These are phyloP conservation scores for Nebria salina DNA, from an alignment of 2,888 invertebrate species.

Conservation along the genomic window DNA sequence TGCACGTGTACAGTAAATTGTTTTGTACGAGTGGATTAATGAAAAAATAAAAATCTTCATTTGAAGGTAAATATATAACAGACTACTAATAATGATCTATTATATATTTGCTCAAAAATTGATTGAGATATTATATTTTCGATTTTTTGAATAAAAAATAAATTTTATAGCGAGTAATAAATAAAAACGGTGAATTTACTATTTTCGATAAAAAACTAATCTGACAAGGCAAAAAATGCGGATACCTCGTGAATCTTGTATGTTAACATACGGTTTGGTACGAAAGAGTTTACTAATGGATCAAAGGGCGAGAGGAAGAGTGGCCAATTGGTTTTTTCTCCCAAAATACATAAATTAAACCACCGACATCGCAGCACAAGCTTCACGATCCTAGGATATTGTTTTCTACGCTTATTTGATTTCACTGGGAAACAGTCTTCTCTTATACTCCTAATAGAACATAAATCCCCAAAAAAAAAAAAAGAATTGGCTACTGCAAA, in stretches of 20 bases:
- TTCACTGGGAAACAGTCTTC: conserved; percentile 6
- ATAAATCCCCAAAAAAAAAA: conserved; percentile 25
- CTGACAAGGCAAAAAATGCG: background rate
- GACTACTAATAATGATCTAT: too few species aligned
- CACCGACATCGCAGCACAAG: conserved; percentile 24
- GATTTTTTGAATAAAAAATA: too few species aligned
- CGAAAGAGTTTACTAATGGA: conserved; percentile 12
- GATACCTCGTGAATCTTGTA: background rate
- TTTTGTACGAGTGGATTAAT: too few species aligned
- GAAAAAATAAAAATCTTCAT: too few species aligned
- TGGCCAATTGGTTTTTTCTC: conserved; percentile 39
- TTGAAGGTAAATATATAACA: too few species aligned
- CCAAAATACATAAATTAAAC: conserved; percentile 32
- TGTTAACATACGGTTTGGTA: conserved; percentile 13
- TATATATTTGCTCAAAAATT: too few species aligned
- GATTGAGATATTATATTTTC: too few species aligned
- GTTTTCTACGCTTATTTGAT: conserved; percentile 26
- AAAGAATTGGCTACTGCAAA: conserved; percentile 26
- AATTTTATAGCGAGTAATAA: too few species aligned
- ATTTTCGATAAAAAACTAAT: background rate
- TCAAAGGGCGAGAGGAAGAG: conserved; percentile 23
- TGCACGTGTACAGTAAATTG: background rate
- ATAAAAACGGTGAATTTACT: too few species aligned
- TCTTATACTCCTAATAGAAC: conserved; percentile 3
- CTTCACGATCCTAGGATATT: conserved; percentile 30